Conservation (phyloP, 2,797 vertebrate genomes). For the Eptatretus atami region DNA sequence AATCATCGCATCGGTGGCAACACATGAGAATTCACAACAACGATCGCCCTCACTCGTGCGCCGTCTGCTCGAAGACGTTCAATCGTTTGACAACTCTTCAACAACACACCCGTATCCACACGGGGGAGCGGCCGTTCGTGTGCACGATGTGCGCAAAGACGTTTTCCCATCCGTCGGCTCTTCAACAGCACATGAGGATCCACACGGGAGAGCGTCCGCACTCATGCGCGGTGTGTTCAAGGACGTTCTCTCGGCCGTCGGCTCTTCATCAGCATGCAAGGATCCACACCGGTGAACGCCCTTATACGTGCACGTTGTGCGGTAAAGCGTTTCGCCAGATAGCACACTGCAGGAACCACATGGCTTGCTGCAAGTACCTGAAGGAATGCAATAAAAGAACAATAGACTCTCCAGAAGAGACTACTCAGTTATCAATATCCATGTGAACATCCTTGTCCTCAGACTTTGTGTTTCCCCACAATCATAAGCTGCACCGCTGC, state of each 20-base stretch:
- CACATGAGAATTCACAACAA: background rate
- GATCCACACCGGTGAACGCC: constrained; percentile 2
- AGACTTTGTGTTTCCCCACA: no score
- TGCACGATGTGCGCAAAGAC: background rate
- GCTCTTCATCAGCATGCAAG: background rate
- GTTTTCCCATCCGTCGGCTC: background rate
- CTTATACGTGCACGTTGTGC: constrained; percentile 1
- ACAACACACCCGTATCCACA: background rate
- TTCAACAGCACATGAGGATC: background rate
- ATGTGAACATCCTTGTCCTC: no score
- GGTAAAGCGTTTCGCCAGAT: background rate
- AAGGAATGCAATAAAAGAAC: no score
- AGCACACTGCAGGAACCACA: no score
- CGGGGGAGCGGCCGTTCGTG: constrained; percentile 1
- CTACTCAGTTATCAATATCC: no score
- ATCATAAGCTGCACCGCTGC: no score
- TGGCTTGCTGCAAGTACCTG: no score
- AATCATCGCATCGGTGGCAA: background rate
- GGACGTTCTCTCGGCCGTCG: background rate
- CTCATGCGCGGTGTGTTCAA: background rate
- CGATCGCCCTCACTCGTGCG: background rate
- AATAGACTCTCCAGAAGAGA: no score
- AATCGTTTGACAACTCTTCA: background rate
- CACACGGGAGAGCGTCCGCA: background rate
- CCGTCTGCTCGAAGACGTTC: constrained; percentile 1